Evolutionary conservation across 53 echinoderm and acorn worm genomes (phyloP), one percentile per base, ranked within the genome.

Genomic region (Antedon mediterranea): DNA sequence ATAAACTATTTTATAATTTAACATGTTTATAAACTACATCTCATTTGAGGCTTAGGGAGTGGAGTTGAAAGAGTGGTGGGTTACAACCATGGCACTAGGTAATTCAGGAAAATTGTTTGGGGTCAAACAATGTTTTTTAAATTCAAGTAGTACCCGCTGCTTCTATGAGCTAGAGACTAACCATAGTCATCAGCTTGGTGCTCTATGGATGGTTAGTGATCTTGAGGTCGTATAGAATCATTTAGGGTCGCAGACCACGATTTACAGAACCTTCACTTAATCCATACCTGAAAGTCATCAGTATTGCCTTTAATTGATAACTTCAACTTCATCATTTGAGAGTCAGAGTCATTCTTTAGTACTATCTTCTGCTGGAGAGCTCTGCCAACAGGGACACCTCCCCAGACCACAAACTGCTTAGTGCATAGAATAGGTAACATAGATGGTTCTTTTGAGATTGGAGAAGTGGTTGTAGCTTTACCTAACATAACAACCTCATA

Each of bases 361-460:
- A 81, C 78, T 0, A 91, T 30, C 74, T 85, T 88, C 78, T 88
- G 88, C 57, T 91, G 88, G 30, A 87, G 41, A 29, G 97, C 89
- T 81, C 89, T 85, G 8, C 97, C 92, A 30, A 97, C 74, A 15
- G 89, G 85, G 0, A 97, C 87, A 2, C 97, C 97, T 28, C 95
- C 95, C 86, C 89, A 94, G 1, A 89, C 84, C 14, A 94, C 75
- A 71, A 74, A 94, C 77, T 87, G 89, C 43, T 87, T 91, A 76
- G 91, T 91, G 79, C 91, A 89, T 33, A 91, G 84, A 30, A 94
- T 28, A 18, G 34, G 32, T 26, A 0, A 23, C 28, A 23, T 23
- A 0, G 32, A 28, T 14, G 32, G 34, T 29, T 77, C 73, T 4
- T 74, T 82, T 73, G 80, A 77, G 28, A 41, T 86, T 27, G 43